Evolutionary conservation across 2,888 invertebrate genomes (phyloP), one percentile per base, ranked within the genome.

Genomic region (Callinectes sapidus): DNA sequence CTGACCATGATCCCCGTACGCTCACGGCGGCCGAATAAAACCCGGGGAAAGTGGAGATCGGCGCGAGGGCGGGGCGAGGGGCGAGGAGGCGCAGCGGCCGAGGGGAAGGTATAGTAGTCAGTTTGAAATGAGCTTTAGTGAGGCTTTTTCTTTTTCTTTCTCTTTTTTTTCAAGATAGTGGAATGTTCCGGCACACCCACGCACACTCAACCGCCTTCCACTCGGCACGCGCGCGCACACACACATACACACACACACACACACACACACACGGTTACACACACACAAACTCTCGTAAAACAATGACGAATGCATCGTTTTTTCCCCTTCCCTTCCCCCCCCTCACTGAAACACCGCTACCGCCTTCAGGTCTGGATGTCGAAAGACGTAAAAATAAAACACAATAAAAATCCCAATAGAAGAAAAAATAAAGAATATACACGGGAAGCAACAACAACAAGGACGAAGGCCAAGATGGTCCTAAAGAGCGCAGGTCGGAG

Each of bases 1-100:
- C 77, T 42, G 88, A 91, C 81, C 91, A 91, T 89, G 88, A 88
- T 81, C 88, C 87, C 87, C 55, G 54, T 66, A 87, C 48, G 91
- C 48, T 18, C 66, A 66, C 71, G 42, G 61, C 86, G 54, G 87
- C 66, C 42, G 28, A 87, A 42, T 39, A 77, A 32, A 88, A 54
- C 71, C 66, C 48, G 87, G 85, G 90, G 28, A 71, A 90, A 85
- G 81, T 85, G 90, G 89, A 35, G 66, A 66, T 66, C 35, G 89
- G 66, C 35, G 23, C 23, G n/a, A 66, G 42, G 35, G 66, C 89
- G 66, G 61, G 18, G 88, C 61, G 54, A 87, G 87, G 87, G 42
- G 87, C 54, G 61, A 61, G 88, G 88, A 88, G 55, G 61, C 13
- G 35, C 18, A 35, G 81, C n/a, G n/a, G 71, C 28, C n/a, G 10